These are phyloP conservation scores for Acromyrmex charruanus DNA, from an alignment of 1,140 invertebrate species.

Conservation along the genomic window DNA sequence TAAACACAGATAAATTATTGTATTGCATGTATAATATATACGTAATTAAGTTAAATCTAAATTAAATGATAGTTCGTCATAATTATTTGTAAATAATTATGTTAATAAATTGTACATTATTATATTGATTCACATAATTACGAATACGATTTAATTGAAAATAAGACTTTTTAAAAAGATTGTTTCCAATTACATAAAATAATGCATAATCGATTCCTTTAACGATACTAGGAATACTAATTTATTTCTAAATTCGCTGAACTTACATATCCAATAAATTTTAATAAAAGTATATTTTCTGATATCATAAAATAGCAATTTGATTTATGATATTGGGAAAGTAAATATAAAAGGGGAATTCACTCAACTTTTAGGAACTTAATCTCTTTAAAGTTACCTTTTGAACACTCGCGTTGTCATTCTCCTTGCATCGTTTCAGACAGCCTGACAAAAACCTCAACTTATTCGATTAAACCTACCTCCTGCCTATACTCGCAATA, in stretches of 20 bases:
- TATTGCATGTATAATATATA: neutral
- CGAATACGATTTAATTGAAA: neutral
- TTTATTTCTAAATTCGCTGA: neutral
- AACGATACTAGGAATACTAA: neutral
- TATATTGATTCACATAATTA: neutral
- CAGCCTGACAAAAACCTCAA: conserved; percentile 41
- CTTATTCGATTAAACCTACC: conserved; percentile 54
- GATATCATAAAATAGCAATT: neutral
- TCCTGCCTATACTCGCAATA: conserved; percentile 34
- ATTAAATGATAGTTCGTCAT: neutral
- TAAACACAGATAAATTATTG: neutral
- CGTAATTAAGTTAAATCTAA: neutral
- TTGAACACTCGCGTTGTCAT: conserved; percentile 40
- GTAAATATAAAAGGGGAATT: neutral
- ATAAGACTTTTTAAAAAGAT: neutral
- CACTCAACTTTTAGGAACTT: conserved; percentile 13
- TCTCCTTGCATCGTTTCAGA: conserved; percentile 34
- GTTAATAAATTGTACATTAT: neutral
- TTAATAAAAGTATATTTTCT: neutral
- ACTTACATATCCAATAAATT: neutral
- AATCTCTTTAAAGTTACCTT: conserved; percentile 40
- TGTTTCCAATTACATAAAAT: neutral
- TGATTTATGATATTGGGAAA: neutral
- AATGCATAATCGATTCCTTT: neutral
- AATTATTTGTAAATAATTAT: neutral